Percentiles rank a stretch among this genome's conserved stretches.
phyloP scores from a whole-genome alignment of 2,888 invertebrate genomes.

The Drosophila borborema region DNA sequence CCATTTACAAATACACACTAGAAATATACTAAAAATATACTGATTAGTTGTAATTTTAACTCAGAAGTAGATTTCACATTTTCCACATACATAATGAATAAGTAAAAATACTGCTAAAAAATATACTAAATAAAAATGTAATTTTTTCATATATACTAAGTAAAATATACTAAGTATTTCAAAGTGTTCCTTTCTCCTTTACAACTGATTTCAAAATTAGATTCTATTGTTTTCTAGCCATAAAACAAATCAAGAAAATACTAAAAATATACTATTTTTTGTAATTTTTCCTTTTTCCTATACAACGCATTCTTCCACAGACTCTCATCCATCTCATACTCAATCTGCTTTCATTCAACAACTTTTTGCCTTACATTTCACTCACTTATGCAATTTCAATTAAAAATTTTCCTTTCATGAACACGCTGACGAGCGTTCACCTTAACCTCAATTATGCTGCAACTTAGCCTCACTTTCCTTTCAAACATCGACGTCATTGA shows the following conservation, averaged over 20 bases:
- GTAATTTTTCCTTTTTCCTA: background rate
- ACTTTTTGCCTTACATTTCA: background rate
- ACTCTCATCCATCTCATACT: background rate
- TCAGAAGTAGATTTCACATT: no score
- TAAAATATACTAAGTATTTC: background rate
- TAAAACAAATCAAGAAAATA: no score
- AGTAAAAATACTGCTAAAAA: no score
- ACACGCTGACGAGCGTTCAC: slow-evolving; percentile 5
- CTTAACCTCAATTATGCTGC: slow-evolving; percentile 40
- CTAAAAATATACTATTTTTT: background rate
- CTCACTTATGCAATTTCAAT: slow-evolving; percentile 8
- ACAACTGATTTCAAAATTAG: no score
- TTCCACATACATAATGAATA: no score
- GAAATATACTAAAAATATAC: background rate
- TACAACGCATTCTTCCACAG: background rate
- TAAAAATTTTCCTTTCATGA: slow-evolving; percentile 23
- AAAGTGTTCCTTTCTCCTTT: background rate
- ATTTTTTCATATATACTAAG: no score
- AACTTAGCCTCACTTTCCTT: slow-evolving; percentile 42
- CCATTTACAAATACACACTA: background rate
- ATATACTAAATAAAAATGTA: no score
- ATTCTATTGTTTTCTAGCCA: no score
- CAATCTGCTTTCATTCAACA: background rate
- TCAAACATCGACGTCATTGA: slow-evolving; percentile 17
- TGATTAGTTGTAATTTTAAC: no score